Evolutionary conservation across 2,888 invertebrate species (phyloP), one percentile per base, ranked within the genome.

Genomic region (Nemurella pictetii): DNA sequence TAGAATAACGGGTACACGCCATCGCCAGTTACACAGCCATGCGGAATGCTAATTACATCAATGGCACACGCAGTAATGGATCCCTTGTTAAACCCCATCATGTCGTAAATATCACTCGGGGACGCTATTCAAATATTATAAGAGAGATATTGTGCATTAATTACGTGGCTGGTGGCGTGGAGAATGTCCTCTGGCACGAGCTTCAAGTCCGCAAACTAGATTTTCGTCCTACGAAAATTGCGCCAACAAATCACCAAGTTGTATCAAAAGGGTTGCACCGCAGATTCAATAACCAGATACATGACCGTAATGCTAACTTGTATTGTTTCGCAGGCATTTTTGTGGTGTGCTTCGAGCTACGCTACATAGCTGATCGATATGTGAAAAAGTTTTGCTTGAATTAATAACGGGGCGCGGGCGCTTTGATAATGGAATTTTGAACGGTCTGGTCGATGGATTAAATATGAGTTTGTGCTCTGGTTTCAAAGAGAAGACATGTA

Each of bases 61-160:
- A 55, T 55, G 55, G 1, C 20, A 20, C 55, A 55, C 55, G 20
- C 55, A 55, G 29, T 78, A 78, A 78, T 78, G 78, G 28, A 27
- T 78, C 28, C 7, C 30, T 30, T 30, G 30, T 78, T 78, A 78
- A 29, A 29, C 30, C 78, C 78, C 78, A 7, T 55, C 55, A 28
- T 30, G 78, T 30, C 78, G 78, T 78, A 78, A 78, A 78, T 78
- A n/a, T 78, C 78, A n/a, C 78, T 29, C 30, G 20, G 75, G 27
- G 78, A 29, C 78, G 28, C 78, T 78, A 78, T 78, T 78, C 78
- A 78, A 78, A 78, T 78, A 78, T 78, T 30, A 78, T 78, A 78
- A 78, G 78, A 30, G 78, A 78, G 78, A 78, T 78, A 30, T 78
- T n/a, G 78, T 30, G 30, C 78, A 78, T 78, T 78, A 78, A 78